A percentile compares a stretch with the other conserved stretches of the same genome.
Evolutionary conservation across 2,113 vertebrate species (phyloP).

Genomic region (Chroicocephalus ridibundus): DNA sequence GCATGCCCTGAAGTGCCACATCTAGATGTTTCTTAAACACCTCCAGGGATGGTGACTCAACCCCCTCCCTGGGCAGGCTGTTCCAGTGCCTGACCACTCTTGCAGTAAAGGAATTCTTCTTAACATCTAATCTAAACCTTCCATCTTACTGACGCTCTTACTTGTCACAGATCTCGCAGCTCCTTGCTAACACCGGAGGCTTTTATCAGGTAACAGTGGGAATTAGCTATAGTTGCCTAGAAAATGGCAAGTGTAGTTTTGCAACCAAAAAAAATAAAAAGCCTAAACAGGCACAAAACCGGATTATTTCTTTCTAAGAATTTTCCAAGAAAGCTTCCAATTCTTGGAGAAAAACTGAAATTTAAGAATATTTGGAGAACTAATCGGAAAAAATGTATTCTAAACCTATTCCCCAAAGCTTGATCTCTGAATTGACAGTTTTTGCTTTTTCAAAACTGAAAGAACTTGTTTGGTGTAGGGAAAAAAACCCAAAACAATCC

Average conservation of each 20-base stretch:
- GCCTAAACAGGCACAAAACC: neutral
- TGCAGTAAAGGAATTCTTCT: too few relatives aligned
- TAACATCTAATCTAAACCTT: too few relatives aligned
- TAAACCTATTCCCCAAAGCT: neutral
- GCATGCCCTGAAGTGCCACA: too few relatives aligned
- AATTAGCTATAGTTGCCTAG: neutral
- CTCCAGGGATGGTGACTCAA: too few relatives aligned
- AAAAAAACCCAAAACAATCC: neutral
- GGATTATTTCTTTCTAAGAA: neutral
- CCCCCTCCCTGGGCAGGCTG: too few relatives aligned
- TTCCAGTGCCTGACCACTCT: too few relatives aligned
- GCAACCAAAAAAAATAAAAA: accelerated
- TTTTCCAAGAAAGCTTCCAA: neutral
- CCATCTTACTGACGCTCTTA: neutral
- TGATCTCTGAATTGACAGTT: neutral
- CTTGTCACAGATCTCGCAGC: neutral
- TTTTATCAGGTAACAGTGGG: neutral
- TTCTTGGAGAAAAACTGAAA: neutral
- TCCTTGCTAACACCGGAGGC: neutral
- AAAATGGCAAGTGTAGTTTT: neutral
- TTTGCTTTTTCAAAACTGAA: neutral
- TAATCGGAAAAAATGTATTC: neutral
- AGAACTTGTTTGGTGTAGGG: neutral
- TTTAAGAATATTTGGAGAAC: neutral
- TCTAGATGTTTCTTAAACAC: too few relatives aligned